Evolutionary conservation across 2,888 invertebrate species (phyloP).

Genomic region (Pristionchus arcanus): DNA sequence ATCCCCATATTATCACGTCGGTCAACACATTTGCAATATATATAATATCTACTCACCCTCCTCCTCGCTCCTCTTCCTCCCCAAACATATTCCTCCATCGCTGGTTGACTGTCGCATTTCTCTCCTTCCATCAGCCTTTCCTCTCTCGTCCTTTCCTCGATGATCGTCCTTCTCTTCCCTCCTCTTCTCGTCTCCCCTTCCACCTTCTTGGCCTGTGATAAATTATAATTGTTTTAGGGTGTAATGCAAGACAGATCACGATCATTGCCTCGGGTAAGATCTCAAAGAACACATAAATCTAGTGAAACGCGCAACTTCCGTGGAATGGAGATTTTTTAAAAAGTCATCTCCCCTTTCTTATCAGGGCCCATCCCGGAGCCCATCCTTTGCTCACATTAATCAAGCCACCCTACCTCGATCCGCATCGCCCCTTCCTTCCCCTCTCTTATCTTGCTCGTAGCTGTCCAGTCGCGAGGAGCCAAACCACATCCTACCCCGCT

Average conservation of each 20-base stretch:
- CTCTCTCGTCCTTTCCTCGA: too few species aligned
- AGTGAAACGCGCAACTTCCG: neutral
- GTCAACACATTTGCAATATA: too few species aligned
- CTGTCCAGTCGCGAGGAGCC: neutral
- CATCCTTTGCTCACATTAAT: too few species aligned
- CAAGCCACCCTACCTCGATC: too few species aligned
- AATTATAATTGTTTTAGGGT: neutral
- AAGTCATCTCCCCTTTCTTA: too few species aligned
- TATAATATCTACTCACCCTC: neutral
- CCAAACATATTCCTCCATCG: neutral
- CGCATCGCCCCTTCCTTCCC: neutral
- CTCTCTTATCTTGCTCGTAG: neutral
- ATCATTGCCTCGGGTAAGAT: too few species aligned
- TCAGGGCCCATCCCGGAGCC: too few species aligned
- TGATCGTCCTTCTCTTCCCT: neutral
- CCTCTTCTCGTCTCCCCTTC: neutral
- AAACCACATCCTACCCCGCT: too few species aligned
- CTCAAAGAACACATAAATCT: too few species aligned
- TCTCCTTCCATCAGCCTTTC: too few species aligned
- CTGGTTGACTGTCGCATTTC: neutral
- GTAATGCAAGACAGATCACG: too few species aligned
- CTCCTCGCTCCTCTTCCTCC: neutral
- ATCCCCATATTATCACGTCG: too few species aligned
- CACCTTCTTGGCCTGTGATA: neutral
- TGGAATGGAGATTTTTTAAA: neutral